phyloP scores from a whole-genome alignment of 1,140 invertebrate genomes.

The Himalopsyche phryganea region DNA sequence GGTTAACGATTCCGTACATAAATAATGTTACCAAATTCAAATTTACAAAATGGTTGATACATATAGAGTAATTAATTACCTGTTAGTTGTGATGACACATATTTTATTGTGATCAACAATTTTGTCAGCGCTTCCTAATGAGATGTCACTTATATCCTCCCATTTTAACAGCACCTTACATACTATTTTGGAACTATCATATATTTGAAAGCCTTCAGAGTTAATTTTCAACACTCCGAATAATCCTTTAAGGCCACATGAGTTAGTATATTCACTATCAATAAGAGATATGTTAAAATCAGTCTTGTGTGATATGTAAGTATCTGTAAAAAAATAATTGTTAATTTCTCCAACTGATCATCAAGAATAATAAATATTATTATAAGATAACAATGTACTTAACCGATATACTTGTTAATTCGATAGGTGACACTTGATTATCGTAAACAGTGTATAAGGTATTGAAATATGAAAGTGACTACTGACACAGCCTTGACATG shows the following conservation, averaged over 20 bases:
- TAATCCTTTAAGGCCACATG: constrained; percentile 26
- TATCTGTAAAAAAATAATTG: no score
- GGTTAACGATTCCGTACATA: no score
- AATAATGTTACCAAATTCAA: no score
- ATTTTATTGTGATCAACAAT: constrained; percentile 19
- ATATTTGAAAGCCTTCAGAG: constrained; percentile 20
- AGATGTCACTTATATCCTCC: constrained; percentile 14
- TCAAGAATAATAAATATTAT: no score
- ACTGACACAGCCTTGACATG: no score
- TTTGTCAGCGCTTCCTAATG: constrained; percentile 9
- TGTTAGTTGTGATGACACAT: constrained; percentile 27
- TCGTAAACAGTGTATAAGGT: no score
- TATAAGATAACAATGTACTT: no score
- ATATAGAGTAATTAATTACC: constrained; percentile 6
- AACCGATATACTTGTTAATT: no score
- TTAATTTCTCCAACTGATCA: no score
- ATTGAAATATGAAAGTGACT: no score
- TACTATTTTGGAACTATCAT: constrained; percentile 5
- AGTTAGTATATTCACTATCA: constrained; percentile 28
- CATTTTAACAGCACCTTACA: constrained; percentile 14
- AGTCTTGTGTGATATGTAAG: not conserved
- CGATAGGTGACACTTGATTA: no score
- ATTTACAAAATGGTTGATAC: no score
- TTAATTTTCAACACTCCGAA: constrained; percentile 15
- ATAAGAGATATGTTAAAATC: constrained; percentile 24